Conservation (phyloP, 1,140 invertebrate species). For the Bombus turneri region DNA sequence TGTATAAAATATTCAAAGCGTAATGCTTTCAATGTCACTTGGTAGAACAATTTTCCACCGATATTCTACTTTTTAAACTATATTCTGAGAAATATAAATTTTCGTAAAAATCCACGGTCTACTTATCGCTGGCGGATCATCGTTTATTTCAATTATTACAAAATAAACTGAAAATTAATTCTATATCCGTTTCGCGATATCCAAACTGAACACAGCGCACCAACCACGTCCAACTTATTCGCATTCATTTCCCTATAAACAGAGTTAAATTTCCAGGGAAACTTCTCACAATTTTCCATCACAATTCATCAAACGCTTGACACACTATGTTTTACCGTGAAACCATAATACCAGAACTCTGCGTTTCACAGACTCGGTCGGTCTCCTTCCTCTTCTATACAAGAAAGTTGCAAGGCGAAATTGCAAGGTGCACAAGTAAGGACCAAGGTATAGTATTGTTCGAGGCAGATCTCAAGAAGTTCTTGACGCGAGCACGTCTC, state of each 20-base stretch:
- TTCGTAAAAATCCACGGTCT: no score
- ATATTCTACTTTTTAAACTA: no score
- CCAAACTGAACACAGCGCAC: no score
- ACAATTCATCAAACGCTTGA: constrained; percentile 6
- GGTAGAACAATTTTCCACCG: no score
- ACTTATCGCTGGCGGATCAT: no score
- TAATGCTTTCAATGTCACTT: no score
- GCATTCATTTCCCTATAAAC: background rate
- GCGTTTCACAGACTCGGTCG: background rate
- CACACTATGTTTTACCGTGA: background rate
- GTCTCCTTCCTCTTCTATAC: background rate
- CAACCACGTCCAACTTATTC: background rate
- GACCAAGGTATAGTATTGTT: constrained; percentile 19
- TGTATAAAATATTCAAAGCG: no score
- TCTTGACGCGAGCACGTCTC: constrained; percentile 5
- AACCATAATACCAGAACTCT: constrained; percentile 4
- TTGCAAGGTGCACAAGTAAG: constrained; percentile 10
- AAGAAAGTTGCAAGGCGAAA: constrained; percentile 18
- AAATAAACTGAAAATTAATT: no score
- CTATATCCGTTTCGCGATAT: background rate
- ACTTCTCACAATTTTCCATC: background rate
- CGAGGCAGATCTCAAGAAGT: constrained; percentile 24
- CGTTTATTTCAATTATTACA: no score
- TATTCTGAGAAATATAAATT: no score
- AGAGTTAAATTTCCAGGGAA: background rate